Percentiles rank a stretch among this genome's conserved stretches.
Evolutionary conservation across 53 echinoderm and acorn worm genomes (phyloP).

Genomic region (Echinometra lucunter): DNA sequence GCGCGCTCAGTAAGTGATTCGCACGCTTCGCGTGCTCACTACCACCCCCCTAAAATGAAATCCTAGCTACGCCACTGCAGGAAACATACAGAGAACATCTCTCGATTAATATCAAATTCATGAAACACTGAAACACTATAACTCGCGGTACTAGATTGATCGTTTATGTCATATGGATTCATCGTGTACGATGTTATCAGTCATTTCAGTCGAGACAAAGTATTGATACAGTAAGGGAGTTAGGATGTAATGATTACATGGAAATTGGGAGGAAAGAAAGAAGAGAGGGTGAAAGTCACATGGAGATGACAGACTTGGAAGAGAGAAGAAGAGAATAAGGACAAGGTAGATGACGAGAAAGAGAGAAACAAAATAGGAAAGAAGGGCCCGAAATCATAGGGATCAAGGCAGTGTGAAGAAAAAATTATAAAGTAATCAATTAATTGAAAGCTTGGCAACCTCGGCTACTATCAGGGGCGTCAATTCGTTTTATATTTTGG

Average conservation of each 20-base stretch:
- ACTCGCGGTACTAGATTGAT: not conserved
- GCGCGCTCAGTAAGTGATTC: no score
- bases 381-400: no score
- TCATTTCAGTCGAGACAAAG: not conserved
- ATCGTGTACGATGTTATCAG: not conserved
- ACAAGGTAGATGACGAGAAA: not conserved
- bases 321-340: not conserved
- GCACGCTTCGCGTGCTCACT: no score
- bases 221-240: not conserved
- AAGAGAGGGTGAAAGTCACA: not conserved
- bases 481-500: no score
- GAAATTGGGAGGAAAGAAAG: not conserved
- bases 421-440: not conserved
- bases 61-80: no score
- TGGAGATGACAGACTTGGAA: not conserved
- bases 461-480: not conserved
- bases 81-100: no score
- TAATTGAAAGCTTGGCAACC: not conserved
- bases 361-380: no score
- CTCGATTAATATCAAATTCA: no score
- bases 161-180: not conserved
- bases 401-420: no score
- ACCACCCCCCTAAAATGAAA: no score
- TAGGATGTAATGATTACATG: not conserved
- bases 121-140: not conserved